Conservation (phyloP, 2,797 vertebrate genomes). For the Columba guinea region DNA sequence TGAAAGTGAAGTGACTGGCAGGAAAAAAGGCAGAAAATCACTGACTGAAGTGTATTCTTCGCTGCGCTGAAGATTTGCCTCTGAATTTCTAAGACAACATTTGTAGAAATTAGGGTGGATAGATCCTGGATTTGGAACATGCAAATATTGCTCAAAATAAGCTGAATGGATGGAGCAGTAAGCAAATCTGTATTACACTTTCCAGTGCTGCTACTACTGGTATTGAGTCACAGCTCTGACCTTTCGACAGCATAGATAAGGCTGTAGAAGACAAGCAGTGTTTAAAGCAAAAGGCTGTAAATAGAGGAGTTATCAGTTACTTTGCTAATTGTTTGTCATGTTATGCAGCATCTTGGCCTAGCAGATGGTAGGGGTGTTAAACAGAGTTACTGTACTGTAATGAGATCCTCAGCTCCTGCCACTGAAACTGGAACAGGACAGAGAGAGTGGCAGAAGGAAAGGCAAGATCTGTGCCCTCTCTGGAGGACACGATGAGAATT, state of each 20-base stretch:
- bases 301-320: not conserved
- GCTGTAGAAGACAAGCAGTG: not conserved
- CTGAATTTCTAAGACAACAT: not conserved
- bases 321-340: not conserved
- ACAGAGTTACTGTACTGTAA: rapidly evolving
- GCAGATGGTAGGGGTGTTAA: not conserved
- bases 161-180: not conserved
- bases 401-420: not conserved
- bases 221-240: not conserved
- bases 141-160: not conserved
- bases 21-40: not conserved
- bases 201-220: not conserved
- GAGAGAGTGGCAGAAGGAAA: not conserved
- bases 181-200: not conserved
- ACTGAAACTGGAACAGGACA: not conserved
- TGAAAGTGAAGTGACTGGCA: not conserved
- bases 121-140: not conserved
- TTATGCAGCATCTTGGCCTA: not conserved
- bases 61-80: not conserved
- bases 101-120: not conserved
- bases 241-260: not conserved
- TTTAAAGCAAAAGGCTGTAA: not conserved
- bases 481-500: not conserved
- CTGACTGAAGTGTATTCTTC: not conserved
- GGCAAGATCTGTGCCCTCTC: not conserved